Evolutionary conservation across 2,113 vertebrate genomes (phyloP), one percentile per base, ranked within the genome.

Genomic region (Muscicapa adusta): DNA sequence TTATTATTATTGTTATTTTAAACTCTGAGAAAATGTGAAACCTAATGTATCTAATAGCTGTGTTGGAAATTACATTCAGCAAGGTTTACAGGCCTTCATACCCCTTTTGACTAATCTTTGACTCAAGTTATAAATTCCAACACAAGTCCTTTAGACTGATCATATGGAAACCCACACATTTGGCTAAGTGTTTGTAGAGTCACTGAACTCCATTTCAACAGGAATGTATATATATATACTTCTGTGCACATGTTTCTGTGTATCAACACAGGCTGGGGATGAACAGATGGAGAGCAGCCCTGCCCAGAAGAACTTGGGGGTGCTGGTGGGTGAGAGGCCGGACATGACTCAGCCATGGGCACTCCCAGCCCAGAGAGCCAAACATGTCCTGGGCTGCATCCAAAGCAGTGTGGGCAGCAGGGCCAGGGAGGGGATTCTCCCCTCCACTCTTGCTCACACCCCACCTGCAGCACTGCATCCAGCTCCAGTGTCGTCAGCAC

Each of bases 261-360:
- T 42, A 54, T 42, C 40, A 68, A 6, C 12, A 54, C 19, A 88
- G 53, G 33, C 60, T 54, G 23, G 15, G 28, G n/a, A 47, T 25
- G 24, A 20, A 40, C 36, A 58, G 36, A 80, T 28, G 10, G 15
- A 73, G 45, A 66, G 36, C 45, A 74, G 38, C 28, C 31, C 31
- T 72, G 33, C 18, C 58, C 3, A 65, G 20, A 50, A 50, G 31
- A 36, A 3, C 12, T 19, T 26, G 8, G 7, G 31, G 14, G 1
- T 18, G 42, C 0, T 63, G 26, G 14, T 50, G 43, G 18, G 1
- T 33, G 14, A 50, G 50, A 65, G 14, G 34, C 31, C 65, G 75
- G 60, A 81, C 45, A 18, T 7, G 36, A 81, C 2, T 60, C 0
- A 0, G 10, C 38, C 8, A 19, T 8, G 36, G 0, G 67, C 36